Conservation (phyloP, 2,888 invertebrate genomes). For the Cantharis flavilabris region DNA sequence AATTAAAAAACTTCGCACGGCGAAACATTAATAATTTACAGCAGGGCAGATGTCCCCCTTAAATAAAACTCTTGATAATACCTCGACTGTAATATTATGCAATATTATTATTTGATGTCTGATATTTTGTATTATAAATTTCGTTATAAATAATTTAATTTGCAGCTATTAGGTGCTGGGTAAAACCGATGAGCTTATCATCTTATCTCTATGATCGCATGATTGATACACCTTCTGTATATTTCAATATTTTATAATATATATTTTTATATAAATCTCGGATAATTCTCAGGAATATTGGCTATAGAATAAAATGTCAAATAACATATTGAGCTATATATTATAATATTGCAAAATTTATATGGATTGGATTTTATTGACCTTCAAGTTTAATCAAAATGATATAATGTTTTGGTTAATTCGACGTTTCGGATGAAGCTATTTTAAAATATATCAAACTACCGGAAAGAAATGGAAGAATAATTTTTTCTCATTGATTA, state of each 20-base stretch:
- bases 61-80: neutral
- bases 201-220: neutral
- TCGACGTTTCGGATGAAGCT: too few species aligned
- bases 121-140: neutral
- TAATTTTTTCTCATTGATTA: too few species aligned
- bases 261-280: neutral
- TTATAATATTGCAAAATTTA: too few species aligned
- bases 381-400: too few species aligned
- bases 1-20: neutral
- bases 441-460: too few species aligned
- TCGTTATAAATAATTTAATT: neutral
- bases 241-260: neutral
- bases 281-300: neutral
- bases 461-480: too few species aligned
- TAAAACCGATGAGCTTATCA: neutral
- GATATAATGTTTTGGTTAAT: too few species aligned
- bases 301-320: neutral
- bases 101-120: neutral
- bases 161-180: neutral
- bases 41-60: neutral
- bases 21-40: neutral
- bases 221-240: neutral
- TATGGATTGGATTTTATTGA: too few species aligned
- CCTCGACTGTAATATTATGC: neutral
- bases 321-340: neutral